phyloP scores from a whole-genome alignment of 2,113 vertebrate species.

The Oreotragus oreotragus region DNA sequence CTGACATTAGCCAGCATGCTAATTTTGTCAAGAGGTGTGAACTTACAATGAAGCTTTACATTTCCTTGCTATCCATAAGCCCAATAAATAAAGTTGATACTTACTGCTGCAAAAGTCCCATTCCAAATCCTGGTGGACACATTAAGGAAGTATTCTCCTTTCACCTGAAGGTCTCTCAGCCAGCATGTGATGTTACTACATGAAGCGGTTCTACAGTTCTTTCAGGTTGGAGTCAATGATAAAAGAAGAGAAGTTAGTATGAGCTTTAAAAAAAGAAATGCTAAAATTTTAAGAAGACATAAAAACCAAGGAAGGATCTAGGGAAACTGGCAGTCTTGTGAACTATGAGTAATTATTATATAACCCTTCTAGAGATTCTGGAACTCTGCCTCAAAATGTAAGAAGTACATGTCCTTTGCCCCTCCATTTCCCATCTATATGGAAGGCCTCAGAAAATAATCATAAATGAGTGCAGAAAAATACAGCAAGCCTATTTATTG shows the following conservation, averaged over 20 bases:
- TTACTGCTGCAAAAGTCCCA: slow-evolving; percentile 88
- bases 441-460: neutral
- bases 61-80: neutral
- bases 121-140: slow-evolving; percentile 93
- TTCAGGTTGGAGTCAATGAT: slow-evolving; percentile 2
- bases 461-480: neutral
- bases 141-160: slow-evolving; percentile 86
- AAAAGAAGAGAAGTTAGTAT: neutral
- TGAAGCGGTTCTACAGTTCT: slow-evolving; percentile 87
- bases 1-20: neutral
- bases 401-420: too few species aligned
- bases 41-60: neutral
- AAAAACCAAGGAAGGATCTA: neutral
- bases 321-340: neutral
- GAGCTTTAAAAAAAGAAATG: neutral
- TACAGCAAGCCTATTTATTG: too few species aligned
- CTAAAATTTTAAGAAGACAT: neutral
- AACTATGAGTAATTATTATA: neutral
- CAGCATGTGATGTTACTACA: slow-evolving; percentile 85
- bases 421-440: neutral
- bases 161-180: slow-evolving; percentile 82
- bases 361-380: neutral
- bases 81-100: slow-evolving; percentile 49
- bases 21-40: neutral
- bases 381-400: neutral